These are phyloP conservation scores for Syngnathoides biaculeatus DNA, from an alignment of 2,113 vertebrate genomes.

Conservation along the genomic window DNA sequence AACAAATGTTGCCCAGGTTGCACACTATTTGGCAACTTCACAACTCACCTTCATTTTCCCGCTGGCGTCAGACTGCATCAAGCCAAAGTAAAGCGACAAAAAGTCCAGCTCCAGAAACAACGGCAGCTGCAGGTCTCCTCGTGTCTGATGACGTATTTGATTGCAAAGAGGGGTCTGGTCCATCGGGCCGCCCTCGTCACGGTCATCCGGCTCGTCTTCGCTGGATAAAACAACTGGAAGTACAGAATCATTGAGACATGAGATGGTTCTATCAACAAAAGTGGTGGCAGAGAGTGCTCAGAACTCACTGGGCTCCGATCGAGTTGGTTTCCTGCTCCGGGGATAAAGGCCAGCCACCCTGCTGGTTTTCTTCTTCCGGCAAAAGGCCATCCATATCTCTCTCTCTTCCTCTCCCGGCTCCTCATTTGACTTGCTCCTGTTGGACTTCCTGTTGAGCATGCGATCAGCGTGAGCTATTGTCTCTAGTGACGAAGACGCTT, in stretches of 20 bases:
- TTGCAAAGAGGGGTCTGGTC: not conserved
- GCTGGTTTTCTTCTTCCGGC: conserved; percentile 7
- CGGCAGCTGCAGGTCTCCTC: conserved; percentile 3
- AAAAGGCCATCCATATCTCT: conserved; percentile 30
- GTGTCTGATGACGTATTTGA: not conserved
- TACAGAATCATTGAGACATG: not conserved
- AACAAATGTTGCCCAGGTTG: not conserved
- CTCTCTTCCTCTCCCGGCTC: conserved; percentile 23
- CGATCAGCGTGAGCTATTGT: not conserved
- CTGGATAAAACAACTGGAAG: conserved; percentile 71
- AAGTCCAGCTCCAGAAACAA: conserved; percentile 64
- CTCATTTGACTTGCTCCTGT: not conserved
- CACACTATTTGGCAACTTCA: not conserved
- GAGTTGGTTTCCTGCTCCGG: not conserved
- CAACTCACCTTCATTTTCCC: conserved; percentile 56
- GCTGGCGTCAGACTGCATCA: conserved; percentile 23
- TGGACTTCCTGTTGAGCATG: not conserved
- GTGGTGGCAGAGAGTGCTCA: not conserved
- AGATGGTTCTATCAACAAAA: not conserved
- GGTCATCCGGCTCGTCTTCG: conserved; percentile 55
- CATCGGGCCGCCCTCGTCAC: conserved; percentile 19
- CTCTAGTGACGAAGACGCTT: not conserved
- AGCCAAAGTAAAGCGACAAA: conserved; percentile 50
- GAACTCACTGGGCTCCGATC: conserved; percentile 56
- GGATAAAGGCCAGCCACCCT: not conserved